Conservation (phyloP, 2,113 vertebrate species). For the Phylloscopus whistleri region DNA sequence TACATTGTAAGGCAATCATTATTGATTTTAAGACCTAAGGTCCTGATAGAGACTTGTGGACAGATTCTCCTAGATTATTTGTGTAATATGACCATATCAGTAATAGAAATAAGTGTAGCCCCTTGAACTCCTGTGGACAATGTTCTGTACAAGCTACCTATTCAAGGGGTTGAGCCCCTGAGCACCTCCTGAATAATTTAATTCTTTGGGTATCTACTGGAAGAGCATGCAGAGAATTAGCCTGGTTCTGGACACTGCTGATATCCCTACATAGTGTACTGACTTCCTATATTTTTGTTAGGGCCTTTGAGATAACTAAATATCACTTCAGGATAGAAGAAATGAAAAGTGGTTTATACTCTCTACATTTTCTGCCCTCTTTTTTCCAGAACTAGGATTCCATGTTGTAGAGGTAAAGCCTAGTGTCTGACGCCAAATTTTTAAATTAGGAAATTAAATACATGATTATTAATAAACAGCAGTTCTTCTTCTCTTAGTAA, state of each 20-base stretch:
- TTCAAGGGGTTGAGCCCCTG: background rate
- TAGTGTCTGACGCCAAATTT: background rate
- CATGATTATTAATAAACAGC: background rate
- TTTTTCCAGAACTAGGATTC: background rate
- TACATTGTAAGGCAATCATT: background rate
- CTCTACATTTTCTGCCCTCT: background rate
- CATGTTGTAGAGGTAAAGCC: background rate
- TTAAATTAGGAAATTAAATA: background rate
- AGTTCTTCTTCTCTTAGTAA: background rate
- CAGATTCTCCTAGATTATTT: background rate
- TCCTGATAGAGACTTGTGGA: background rate
- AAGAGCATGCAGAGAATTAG: background rate
- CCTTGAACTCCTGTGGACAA: background rate
- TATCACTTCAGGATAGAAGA: background rate
- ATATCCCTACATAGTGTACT: background rate
- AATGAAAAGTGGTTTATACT: background rate
- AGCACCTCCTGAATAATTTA: background rate
- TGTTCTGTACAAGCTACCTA: fast-evolving
- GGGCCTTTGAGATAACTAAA: background rate
- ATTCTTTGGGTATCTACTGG: background rate
- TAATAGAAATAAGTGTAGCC: background rate
- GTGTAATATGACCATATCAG: too few relatives aligned
- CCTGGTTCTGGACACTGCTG: background rate
- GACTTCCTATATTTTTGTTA: background rate
- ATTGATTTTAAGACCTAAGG: background rate